These are phyloP conservation scores for Arenicola marina DNA, from an alignment of 2,888 invertebrate species.

Conservation along the genomic window DNA sequence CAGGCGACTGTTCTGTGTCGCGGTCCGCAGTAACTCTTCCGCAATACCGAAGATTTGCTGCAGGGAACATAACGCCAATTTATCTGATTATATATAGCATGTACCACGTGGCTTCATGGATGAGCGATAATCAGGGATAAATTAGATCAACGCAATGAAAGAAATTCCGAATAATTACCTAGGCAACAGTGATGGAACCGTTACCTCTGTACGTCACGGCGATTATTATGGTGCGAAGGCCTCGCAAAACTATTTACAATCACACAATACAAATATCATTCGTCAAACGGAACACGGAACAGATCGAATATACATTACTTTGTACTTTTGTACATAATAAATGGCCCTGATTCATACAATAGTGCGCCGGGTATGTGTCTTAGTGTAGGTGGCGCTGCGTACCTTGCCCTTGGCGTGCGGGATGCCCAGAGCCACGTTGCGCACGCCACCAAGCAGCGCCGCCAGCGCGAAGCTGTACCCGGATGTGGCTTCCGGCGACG, in stretches of 20 bases:
- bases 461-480: conserved; percentile 93
- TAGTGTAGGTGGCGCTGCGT: too few relatives aligned
- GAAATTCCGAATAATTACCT: not conserved
- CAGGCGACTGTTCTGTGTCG: conserved; percentile 93
- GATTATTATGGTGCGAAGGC: too few relatives aligned
- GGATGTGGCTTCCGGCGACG: conserved; percentile 73
- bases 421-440: conserved; percentile 74
- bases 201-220: too few relatives aligned
- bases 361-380: too few relatives aligned
- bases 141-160: not conserved
- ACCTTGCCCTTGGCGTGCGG: conserved; percentile 97
- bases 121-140: not conserved
- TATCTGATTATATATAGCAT: too few relatives aligned
- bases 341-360: too few relatives aligned
- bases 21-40: conserved; percentile 92
- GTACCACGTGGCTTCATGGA: too few relatives aligned
- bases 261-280: too few relatives aligned
- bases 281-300: not conserved
- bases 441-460: conserved; percentile 84
- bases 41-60: conserved; percentile 90
- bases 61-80: conserved; percentile 11
- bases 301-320: too few relatives aligned
- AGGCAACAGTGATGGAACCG: not conserved
- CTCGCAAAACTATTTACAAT: too few relatives aligned
- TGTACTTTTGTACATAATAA: too few relatives aligned